phyloP scores from a whole-genome alignment of 2,888 invertebrate genomes.

The Marasmarcha lunaedactyla region DNA sequence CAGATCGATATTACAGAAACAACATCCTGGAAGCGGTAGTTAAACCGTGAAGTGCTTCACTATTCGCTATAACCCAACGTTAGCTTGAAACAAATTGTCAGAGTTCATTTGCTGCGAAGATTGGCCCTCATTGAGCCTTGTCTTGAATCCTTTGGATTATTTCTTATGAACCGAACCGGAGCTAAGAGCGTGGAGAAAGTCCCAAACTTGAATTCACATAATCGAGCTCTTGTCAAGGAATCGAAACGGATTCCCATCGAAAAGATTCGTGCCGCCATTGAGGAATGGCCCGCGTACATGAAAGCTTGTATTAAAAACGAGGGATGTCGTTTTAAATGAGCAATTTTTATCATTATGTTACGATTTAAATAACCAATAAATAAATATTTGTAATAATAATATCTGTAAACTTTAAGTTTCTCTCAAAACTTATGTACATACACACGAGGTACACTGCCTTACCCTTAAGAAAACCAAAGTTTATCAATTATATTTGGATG shows the following conservation, averaged over 20 bases:
- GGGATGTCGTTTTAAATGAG: slow-evolving; percentile 1
- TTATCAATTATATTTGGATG: too few species aligned
- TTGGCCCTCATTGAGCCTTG: background rate
- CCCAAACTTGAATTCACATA: slow-evolving; percentile 3
- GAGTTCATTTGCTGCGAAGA: too few species aligned
- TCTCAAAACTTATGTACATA: too few species aligned
- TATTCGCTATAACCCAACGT: background rate
- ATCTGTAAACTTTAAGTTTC: too few species aligned
- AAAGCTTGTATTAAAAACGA: background rate
- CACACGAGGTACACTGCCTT: too few species aligned
- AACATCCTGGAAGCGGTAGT: background rate
- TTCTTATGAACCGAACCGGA: slow-evolving; percentile 3
- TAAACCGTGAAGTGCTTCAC: too few species aligned
- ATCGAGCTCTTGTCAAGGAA: slow-evolving; percentile 2
- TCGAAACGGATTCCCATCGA: slow-evolving; percentile 4
- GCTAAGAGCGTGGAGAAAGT: slow-evolving; percentile 6
- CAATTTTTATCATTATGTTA: too few species aligned
- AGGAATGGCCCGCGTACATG: slow-evolving; percentile 2
- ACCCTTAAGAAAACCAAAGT: too few species aligned
- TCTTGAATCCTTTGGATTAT: slow-evolving; percentile 1
- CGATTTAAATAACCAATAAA: too few species aligned
- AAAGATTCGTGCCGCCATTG: slow-evolving; percentile 7
- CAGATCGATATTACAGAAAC: background rate
- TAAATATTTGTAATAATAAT: too few species aligned
- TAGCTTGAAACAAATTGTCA: background rate